Percentiles rank a stretch among this genome's conserved stretches.
Evolutionary conservation across 2,797 vertebrate species (phyloP).

Genomic region (Microctenopoma lineatum): DNA sequence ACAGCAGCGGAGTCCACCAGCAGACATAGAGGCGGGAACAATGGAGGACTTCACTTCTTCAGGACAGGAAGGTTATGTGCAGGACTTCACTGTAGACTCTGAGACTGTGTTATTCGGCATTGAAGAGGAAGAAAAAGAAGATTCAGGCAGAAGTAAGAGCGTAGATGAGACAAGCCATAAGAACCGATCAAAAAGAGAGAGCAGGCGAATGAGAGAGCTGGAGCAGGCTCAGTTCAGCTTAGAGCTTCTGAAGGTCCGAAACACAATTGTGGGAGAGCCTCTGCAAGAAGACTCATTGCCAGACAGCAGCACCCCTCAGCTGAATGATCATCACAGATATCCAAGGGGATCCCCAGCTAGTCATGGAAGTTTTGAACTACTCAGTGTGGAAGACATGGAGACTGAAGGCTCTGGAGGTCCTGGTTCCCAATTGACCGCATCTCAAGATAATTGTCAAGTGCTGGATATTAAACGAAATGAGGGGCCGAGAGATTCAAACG

Average conservation of each 20-base stretch:
- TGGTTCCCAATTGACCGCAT: neutral
- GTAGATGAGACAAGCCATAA: conserved; percentile 80
- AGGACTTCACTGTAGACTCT: conserved; percentile 13
- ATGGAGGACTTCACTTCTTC: conserved; percentile 36
- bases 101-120: neutral
- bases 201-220: conserved; percentile 93
- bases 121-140: conserved; percentile 49
- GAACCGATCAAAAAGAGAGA: conserved; percentile 93
- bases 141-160: conserved; percentile 51
- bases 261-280: conserved; percentile 75
- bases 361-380: conserved; percentile 63
- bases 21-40: conserved; percentile 42
- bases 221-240: conserved; percentile 96
- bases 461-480: neutral
- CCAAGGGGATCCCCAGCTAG: conserved; percentile 50
- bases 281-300: conserved; percentile 53
- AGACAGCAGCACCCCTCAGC: conserved; percentile 59
- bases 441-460: conserved; percentile 23
- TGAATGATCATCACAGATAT: conserved; percentile 40
- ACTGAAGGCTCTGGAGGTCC: conserved; percentile 45
- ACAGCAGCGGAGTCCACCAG: conserved; percentile 55
- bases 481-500: conserved; percentile 53
- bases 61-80: conserved; percentile 13
- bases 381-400: conserved; percentile 69
- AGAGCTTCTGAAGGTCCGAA: conserved; percentile 93